A percentile compares a stretch with the other conserved stretches of the same genome.
These are phyloP conservation scores for Pycnomerus fuliginosus DNA, from an alignment of 2,888 invertebrate genomes.

Conservation along the genomic window DNA sequence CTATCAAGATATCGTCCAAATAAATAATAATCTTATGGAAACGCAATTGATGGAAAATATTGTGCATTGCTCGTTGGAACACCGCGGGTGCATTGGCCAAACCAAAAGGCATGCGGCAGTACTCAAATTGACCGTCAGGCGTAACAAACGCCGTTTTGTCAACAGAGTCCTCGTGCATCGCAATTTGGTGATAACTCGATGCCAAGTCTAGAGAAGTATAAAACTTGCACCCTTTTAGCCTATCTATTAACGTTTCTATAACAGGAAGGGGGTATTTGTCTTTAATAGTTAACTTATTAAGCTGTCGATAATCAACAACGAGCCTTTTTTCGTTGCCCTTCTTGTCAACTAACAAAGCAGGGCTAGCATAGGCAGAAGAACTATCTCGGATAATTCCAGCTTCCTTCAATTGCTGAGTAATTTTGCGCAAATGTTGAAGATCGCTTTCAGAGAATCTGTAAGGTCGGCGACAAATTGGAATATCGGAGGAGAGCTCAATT, in stretches of 20 bases:
- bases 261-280: slow-evolving; percentile 2
- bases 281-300: slow-evolving; percentile 3
- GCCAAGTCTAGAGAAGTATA: slow-evolving; percentile 1
- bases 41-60: neutral
- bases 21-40: slow-evolving; percentile 1
- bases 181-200: slow-evolving; percentile 5
- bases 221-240: slow-evolving; percentile 2
- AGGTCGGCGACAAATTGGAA: neutral
- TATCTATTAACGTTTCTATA: neutral
- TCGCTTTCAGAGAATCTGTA: neutral
- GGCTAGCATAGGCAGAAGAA: neutral
- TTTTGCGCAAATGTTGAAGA: too few species aligned
- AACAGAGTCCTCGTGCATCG: too few species aligned
- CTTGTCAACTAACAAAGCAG: neutral
- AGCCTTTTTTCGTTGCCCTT: neutral
- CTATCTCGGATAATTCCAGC: neutral
- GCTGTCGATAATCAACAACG: slow-evolving; percentile 2
- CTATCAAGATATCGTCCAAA: slow-evolving; percentile 2
- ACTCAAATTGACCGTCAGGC: slow-evolving; percentile 3
- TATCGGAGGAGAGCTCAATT: neutral
- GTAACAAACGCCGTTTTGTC: too few species aligned
- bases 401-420: too few species aligned
- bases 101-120: slow-evolving; percentile 1
- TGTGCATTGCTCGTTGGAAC: neutral
- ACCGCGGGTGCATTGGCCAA: neutral